Base-by-base conservation (phyloP, 2,888 invertebrate genomes). In the Syritta pipiens region DNA sequence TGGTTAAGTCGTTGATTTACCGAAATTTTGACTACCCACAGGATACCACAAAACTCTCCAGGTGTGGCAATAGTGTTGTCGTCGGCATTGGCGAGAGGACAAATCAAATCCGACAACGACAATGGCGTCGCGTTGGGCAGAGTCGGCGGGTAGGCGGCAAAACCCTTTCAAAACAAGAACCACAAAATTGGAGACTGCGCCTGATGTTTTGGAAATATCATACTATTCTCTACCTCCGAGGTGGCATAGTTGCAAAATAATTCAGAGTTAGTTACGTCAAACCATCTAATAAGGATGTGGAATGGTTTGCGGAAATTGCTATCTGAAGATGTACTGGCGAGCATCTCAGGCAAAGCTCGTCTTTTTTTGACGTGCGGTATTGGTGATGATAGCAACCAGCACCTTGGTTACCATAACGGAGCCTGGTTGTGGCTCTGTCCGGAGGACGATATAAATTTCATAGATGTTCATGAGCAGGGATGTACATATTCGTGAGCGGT, bases 281-380 rank as follows among this genome's bases (percentile, higher is more conserved):
- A 76, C 69, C 63, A 69, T 76, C 67, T 76, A 76, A 76, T 76
- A 76, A 63, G 76, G 69, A 76, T 63, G 63, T 76, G 63, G 57
- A 32, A 69, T 69, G 42, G 75, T 59, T 75, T 68, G 42, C 74
- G 74, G 74, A 74, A 74, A 74, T 67, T 67, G 57, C 59, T 37
- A 48, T 72, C 42, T 55, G 37, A 40, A 30, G 35, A 9, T 5
- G 22, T 55, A 10, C 22, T n/a, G n/a, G n/a, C n/a, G n/a, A n/a
- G n/a, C n/a, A n/a, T n/a, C n/a, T n/a, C n/a, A n/a, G n/a, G n/a
- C n/a, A 37, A 44, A 20, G 20, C 46, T 49, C 22, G 26, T 48
- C 40, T 67, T 60, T 53, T 60, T 55, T 60, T 53, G 30, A 67
- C 51, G 68, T 67, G 74, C 60, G 68, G 76, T 55, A 63, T 62